Evolutionary conservation across 2,888 invertebrate genomes (phyloP).

Genomic region (Ceramica pisi): DNA sequence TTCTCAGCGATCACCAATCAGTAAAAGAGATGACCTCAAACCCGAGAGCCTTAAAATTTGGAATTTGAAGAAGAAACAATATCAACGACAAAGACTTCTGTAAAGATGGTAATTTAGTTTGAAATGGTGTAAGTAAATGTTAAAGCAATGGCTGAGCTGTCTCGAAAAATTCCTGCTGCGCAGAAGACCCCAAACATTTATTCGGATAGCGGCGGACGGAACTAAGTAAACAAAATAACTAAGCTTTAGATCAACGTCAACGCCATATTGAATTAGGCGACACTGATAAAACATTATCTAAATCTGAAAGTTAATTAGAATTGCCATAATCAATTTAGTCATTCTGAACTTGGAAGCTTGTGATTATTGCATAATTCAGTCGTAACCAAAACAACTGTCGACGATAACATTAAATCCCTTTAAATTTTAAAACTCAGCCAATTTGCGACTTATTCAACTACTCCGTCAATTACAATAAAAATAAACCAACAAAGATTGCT

Average conservation of each 20-base stretch:
- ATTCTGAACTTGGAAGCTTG: constrained; percentile 10
- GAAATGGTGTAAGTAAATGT: neutral
- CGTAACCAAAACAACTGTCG: neutral
- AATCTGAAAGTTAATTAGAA: constrained; percentile 33
- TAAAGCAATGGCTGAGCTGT: neutral
- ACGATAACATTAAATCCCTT: neutral
- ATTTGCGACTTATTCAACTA: constrained; percentile 27
- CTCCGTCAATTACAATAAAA: constrained; percentile 11
- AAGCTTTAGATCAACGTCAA: constrained; percentile 18
- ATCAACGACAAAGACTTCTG: too few species aligned
- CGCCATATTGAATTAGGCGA: neutral
- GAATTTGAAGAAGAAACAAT: neutral
- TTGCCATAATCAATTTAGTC: constrained; percentile 5
- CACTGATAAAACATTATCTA: constrained; percentile 12
- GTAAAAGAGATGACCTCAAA: neutral
- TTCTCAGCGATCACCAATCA: neutral
- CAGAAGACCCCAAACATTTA: neutral
- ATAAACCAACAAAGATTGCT: neutral
- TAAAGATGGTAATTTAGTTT: too few species aligned
- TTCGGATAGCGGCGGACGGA: neutral
- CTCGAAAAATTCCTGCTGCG: too few species aligned
- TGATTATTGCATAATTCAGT: neutral
- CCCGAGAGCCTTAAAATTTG: neutral
- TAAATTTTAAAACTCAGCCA: constrained; percentile 1
- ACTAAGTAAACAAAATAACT: neutral